Percentiles rank a stretch among this genome's conserved stretches.
These are phyloP conservation scores for Laterallus jamaicensis DNA, from an alignment of 2,113 vertebrate species.

Conservation along the genomic window DNA sequence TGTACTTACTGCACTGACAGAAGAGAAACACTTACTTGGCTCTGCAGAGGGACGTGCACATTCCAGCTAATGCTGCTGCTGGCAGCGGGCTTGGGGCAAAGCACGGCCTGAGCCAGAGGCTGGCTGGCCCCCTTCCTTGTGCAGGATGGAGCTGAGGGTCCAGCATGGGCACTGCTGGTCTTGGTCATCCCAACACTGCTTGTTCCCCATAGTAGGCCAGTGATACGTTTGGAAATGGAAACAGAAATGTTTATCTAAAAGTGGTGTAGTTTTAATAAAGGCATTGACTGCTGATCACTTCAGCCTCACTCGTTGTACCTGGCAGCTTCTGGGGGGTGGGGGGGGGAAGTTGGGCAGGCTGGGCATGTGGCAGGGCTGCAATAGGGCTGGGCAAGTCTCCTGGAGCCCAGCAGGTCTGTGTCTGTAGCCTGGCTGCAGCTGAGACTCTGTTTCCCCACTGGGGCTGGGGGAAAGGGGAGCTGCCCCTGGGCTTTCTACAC, in stretches of 20 bases:
- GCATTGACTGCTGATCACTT: slow-evolving; percentile 49
- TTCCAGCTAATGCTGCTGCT: not conserved
- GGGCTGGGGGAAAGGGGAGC: not conserved
- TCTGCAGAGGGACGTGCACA: not conserved
- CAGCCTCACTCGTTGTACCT: not conserved
- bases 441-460: not conserved
- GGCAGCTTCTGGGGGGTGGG: not conserved
- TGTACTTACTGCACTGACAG: slow-evolving; percentile 24
- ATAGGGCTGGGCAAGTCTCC: not conserved
- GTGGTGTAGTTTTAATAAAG: slow-evolving; percentile 72
- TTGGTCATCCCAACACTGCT: not conserved
- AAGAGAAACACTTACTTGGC: not conserved
- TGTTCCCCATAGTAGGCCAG: not conserved
- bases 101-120: not conserved
- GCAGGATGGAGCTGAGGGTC: not conserved
- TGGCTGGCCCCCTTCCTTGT: not conserved
- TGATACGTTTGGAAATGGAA: slow-evolving; percentile 7
- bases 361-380: too few species aligned
- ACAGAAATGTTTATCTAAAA: slow-evolving; percentile 56
- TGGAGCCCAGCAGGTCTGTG: not conserved
- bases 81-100: not conserved
- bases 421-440: not conserved
- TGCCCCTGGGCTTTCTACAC: not conserved
- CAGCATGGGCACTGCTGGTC: not conserved
- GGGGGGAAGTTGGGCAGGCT: not conserved